phyloP scores from a whole-genome alignment of 2,888 invertebrate genomes.

The Drosophila phalerata region DNA sequence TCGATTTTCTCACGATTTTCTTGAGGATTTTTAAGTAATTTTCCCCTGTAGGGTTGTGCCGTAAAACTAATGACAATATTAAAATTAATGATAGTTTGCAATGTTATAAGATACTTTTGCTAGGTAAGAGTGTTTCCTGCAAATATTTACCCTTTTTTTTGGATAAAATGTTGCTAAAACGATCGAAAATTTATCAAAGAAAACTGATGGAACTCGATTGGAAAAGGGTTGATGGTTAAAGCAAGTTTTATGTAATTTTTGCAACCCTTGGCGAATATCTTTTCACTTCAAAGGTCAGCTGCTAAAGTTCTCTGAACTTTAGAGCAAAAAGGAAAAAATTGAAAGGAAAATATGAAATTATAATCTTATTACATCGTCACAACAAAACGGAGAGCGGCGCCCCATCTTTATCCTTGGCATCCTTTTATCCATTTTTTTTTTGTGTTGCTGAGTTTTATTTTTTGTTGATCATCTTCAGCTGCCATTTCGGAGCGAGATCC shows the following conservation, averaged over 20 bases:
- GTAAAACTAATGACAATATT: constrained; percentile 81
- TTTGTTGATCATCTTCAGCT: constrained; percentile 74
- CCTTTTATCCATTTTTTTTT: constrained; percentile 41
- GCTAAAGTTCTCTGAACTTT: constrained; percentile 57
- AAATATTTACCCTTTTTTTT: constrained; percentile 68
- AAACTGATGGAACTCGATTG: constrained; percentile 20
- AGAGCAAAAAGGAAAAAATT: constrained; percentile 26
- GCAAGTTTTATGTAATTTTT: constrained; percentile 35
- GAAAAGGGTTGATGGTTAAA: constrained; percentile 45
- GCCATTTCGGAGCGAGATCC: constrained; percentile 51
- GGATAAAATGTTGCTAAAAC: constrained; percentile 54
- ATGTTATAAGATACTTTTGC: constrained; percentile 60
- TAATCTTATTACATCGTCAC: constrained; percentile 79
- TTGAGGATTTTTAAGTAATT: constrained; percentile 26
- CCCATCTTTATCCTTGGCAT: constrained; percentile 52
- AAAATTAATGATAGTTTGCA: constrained; percentile 82
- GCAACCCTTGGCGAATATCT: constrained; percentile 56
- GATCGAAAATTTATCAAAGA: constrained; percentile 45
- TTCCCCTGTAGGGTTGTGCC: constrained; percentile 20
- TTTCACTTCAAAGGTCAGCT: constrained; percentile 59
- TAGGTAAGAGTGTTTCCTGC: constrained; percentile 18
- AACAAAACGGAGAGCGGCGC: constrained; percentile 60
- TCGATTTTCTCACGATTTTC: constrained; percentile 70
- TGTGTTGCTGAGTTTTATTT: constrained; percentile 30
- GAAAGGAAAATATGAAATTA: constrained; percentile 71